Evolutionary conservation across 2,888 invertebrate genomes (phyloP), one percentile per base, ranked within the genome.

Genomic region (Coelinius sp.): DNA sequence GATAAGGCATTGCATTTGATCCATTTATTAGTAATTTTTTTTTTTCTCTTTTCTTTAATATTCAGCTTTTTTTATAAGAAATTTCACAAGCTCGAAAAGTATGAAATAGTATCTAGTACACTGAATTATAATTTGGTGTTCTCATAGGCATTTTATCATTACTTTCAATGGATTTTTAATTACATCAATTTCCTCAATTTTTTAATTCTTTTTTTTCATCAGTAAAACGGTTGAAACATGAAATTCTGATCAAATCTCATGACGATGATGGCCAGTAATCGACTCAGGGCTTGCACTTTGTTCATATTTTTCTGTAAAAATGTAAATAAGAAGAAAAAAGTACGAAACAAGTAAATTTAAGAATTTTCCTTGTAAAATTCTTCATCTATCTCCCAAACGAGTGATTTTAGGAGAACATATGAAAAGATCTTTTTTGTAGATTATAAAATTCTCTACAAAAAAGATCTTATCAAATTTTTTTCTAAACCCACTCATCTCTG

Each of bases 211-310:
- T n/a, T n/a, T n/a, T n/a, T n/a, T n/a, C n/a, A 27, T 53, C 31
- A 67, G 35, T 63, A 49, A 46, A 62, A 62, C 31, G 46, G 31
- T 46, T 69, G 20, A 49, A 31, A 31, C 44, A 49, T 49, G 14
- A 17, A 17, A 49, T 49, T 49, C 17, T 49, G 46, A 73, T 85
- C 82, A 70, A 83, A 78, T 79, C 79, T 81, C 77, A 81, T 79
- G 75, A 81, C 81, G 75, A 82, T 79, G 79, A 82, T 81, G 77
- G 80, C 81, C 75, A 83, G 82, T 79, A 84, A 75, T 80, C 79
- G 83, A 80, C 78, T 84, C 78, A 85, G 78, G 82, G 80, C 83
- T 81, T 83, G 84, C 80, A 85, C 81, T 82, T 82, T 84, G 81
- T 84, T 81, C 82, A 81, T 78, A 79, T 81, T 82, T 79, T 77